Evolutionary conservation across 2,113 vertebrate species (phyloP), one percentile per base, ranked within the genome.

Genomic region (Notiomystis cincta): DNA sequence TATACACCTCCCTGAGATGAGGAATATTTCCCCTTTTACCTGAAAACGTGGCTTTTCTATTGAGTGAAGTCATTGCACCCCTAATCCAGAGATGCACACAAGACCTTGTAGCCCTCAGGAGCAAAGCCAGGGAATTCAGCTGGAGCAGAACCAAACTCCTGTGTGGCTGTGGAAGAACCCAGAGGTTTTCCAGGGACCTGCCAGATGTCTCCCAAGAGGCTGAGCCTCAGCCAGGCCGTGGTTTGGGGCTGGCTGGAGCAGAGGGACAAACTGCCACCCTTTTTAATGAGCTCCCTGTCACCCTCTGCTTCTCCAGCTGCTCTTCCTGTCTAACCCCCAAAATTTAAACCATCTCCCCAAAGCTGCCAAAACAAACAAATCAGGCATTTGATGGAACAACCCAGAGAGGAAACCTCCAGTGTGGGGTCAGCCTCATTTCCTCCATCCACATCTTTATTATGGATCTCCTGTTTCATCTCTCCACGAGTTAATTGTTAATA

Each of bases 331-430:
- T 10, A 16, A 86, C 22, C 81, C 69, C 62, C 64, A 33, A 11
- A 23, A 53, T 48, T 5, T 6, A 10, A 82, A 89, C 30, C 21
- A 4, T 25, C 37, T 53, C n/a, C 15, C 64, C 48, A 5, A 69
- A 89, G 82, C 92, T 96, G 92, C 92, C 88, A 95, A 87, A 64
- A 56, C 71, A 95, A 95, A 90, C 50, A 80, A 56, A 27, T 38
- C 78, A 83, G 93, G 44, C 7, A 30, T 18, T 37, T 61, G 56
- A 54, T 61, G 90, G 93, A 90, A 15, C 42, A 95, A 65, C 70
- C 54, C 70, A 44, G 77, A 80, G 57, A 38, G 7, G 77, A 45
- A 53, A 80, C 60, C 67, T 40, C 60, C 18, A 31, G 58, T 7
- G 27, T 28, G 44, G 64, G 64, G 53, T n/a, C 67, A 75, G 19